These are phyloP conservation scores for Eupithecia vulgata DNA, from an alignment of 2,888 invertebrate genomes.

Conservation along the genomic window DNA sequence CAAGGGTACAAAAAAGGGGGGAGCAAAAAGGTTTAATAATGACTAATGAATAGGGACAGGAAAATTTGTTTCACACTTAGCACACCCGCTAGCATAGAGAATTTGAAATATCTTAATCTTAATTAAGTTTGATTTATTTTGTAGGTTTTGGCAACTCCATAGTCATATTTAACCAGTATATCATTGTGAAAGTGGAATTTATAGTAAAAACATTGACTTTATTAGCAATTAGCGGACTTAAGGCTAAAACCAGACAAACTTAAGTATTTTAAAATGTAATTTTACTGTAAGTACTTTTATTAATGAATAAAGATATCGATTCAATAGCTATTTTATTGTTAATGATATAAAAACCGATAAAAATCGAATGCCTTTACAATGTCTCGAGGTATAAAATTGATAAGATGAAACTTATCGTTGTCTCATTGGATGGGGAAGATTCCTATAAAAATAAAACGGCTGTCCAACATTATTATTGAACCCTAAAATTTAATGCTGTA, in stretches of 20 bases:
- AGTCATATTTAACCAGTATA: neutral
- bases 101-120: neutral
- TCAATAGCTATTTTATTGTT: conserved; percentile 11
- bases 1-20: conserved; percentile 6
- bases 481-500: conserved; percentile 38
- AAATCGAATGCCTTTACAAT: conserved; percentile 46
- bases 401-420: conserved; percentile 49
- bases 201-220: neutral
- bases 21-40: neutral
- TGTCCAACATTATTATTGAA: conserved; percentile 35
- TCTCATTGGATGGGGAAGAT: conserved; percentile 34
- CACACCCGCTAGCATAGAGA: neutral
- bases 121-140: neutral
- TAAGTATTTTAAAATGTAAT: neutral
- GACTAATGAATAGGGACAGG: neutral
- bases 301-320: conserved; percentile 14
- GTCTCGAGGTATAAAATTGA: conserved; percentile 55
- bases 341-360: conserved; percentile 56
- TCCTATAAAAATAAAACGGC: conserved; percentile 40
- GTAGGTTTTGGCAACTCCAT: neutral
- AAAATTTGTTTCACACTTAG: neutral
- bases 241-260: neutral
- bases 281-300: neutral
- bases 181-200: no score
- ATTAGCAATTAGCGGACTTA: neutral